Base-by-base conservation (phyloP, 2,797 vertebrate genomes). In the Danio albolineatus region DNA sequence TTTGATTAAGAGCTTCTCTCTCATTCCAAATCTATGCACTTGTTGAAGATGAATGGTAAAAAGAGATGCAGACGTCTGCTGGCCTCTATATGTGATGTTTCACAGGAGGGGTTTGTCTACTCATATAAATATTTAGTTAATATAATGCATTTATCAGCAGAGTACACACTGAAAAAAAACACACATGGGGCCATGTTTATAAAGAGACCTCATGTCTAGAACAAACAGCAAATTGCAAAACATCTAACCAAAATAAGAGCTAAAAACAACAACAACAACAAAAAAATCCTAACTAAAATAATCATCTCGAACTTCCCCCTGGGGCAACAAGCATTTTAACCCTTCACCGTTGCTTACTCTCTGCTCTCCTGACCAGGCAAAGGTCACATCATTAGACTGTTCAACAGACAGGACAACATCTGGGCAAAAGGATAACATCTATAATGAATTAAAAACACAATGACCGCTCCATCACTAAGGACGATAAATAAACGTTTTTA, bases 291-390 rank as follows among this genome's bases (percentile, higher is more conserved):
- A 28, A 28, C 12, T 12, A 51, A 51, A 51, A 51, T 4, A 2
- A 67, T 62, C 67, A 76, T 44, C 62, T 60, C 56, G 21, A 72
- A 78, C 39, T 2, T 73, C 65, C 74, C 82, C 48, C 65, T 14
- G 56, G 81, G 82, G 83, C 80, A 81, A 81, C 19, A 17, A 43
- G 51, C 66, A 73, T 75, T 82, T 79, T 60, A 84, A 74, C 71
- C 80, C 61, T 48, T 60, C 60, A 41, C 62, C 65, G 65, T 78
- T 65, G 69, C 39, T 80, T 75, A 82, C 36, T 44, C 56, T 5
- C 46, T 70, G 28, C 69, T 71, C 69, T 71, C 69, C 70, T 83
- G 77, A 82, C 72, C 49, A 56, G 76, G 69, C 78, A 80, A 59
- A 73, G 74, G 72, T 85, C 69, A 67, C 65, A 74, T 74, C 61